Conservation (phyloP, 2,113 vertebrate species). For the Athene noctua region DNA sequence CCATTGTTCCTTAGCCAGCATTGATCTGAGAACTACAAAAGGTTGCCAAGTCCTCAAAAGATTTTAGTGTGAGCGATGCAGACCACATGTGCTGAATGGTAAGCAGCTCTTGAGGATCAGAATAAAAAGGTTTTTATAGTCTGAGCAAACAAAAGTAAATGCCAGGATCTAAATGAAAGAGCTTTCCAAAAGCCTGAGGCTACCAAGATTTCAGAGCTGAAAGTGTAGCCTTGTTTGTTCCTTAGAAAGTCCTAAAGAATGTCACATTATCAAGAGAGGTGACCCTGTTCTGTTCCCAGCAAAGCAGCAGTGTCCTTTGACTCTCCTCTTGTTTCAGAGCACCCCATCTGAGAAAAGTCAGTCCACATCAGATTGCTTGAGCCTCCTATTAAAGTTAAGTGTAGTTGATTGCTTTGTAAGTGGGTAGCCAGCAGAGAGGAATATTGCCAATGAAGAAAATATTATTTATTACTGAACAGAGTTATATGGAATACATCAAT, state of each 20-base stretch:
- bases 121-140: conserved; percentile 70
- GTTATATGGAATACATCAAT: not conserved
- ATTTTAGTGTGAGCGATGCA: conserved; percentile 44
- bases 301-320: not conserved
- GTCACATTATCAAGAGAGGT: not conserved
- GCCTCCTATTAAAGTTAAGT: not conserved
- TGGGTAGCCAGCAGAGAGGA: not conserved
- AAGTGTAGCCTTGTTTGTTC: not conserved
- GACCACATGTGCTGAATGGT: conserved; percentile 62
- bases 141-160: conserved; percentile 45
- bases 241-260: not conserved
- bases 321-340: not conserved
- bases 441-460: not conserved
- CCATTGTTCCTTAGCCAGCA: conserved; percentile 5
- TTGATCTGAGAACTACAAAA: not conserved
- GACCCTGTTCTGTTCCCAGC: not conserved
- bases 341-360: not conserved
- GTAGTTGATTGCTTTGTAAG: not conserved
- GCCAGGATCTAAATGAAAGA: conserved; percentile 59
- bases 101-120: conserved; percentile 59
- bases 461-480: not conserved
- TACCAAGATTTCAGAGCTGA: conserved; percentile 1
- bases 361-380: not conserved
- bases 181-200: conserved; percentile 33
- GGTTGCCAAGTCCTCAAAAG: not conserved